A percentile compares a stretch with the other conserved stretches of the same genome.
Evolutionary conservation across 2,113 vertebrate species (phyloP).

Genomic region (Pterocles orientalis): DNA sequence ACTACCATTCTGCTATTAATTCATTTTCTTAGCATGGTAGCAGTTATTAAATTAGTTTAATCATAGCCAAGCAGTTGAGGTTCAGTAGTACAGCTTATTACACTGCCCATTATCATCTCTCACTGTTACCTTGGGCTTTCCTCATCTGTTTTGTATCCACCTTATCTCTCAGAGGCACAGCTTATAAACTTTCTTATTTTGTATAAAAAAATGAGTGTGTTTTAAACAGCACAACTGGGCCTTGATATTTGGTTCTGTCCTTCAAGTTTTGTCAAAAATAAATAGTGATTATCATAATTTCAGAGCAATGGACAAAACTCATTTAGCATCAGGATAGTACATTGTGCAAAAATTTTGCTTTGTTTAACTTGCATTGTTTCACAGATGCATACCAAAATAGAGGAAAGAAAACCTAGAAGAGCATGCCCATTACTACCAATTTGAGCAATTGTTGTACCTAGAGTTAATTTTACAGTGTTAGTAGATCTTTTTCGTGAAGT

Average conservation of each 20-base stretch:
- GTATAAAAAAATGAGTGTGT: not conserved
- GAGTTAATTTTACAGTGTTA: not conserved
- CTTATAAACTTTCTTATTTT: not conserved
- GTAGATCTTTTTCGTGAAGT: not conserved
- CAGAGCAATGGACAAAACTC: not conserved
- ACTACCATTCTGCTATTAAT: slow-evolving; percentile 5
- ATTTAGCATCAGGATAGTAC: not conserved
- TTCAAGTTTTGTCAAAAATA: not conserved
- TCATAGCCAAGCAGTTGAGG: slow-evolving; percentile 3
- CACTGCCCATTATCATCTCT: not conserved
- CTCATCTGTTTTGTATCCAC: not conserved
- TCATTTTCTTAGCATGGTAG: slow-evolving; percentile 16
- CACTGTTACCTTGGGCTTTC: slow-evolving; percentile 6
- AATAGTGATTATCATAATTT: not conserved
- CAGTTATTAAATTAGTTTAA: slow-evolving; percentile 48
- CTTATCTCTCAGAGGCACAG: not conserved
- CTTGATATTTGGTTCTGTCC: not conserved
- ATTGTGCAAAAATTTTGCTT: not conserved
- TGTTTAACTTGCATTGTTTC: not conserved
- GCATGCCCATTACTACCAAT: not conserved
- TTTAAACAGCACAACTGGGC: not conserved
- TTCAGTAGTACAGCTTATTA: not conserved
- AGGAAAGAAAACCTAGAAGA: not conserved
- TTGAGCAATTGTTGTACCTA: not conserved
- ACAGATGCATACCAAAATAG: not conserved